Percentiles rank a stretch among this genome's conserved stretches.
Conservation (phyloP, 2,888 invertebrate genomes). For the Drosophila ustulata region DNA sequence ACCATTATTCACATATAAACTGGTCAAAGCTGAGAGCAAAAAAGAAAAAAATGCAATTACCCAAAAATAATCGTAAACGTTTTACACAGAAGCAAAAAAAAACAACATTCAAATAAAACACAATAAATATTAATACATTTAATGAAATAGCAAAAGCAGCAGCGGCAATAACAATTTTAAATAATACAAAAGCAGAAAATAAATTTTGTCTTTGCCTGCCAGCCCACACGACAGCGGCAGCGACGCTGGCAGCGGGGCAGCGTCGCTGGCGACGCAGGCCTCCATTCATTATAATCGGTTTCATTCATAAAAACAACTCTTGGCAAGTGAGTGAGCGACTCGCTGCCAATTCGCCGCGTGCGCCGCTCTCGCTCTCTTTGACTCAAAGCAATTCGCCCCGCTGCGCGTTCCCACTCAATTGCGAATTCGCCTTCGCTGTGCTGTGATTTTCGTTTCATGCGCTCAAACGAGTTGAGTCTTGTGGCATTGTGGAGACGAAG, state of each 20-base stretch:
- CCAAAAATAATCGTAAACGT: conserved; percentile 33
- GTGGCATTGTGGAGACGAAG: conserved; percentile 62
- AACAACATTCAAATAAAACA: conserved; percentile 11
- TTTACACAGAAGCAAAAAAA: conserved; percentile 14
- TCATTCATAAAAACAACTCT: conserved; percentile 83
- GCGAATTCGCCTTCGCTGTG: conserved; percentile 24
- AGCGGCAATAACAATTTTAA: conserved; percentile 42
- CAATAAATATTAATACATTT: conserved; percentile 40
- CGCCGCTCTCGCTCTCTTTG: conserved; percentile 37
- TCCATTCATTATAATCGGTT: conserved; percentile 83
- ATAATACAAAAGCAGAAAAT: conserved; percentile 38
- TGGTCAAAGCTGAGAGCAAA: conserved; percentile 4
- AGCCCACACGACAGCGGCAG: conserved; percentile 44
- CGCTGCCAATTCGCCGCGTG: conserved; percentile 46
- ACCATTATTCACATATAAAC: conserved; percentile 27
- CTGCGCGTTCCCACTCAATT: conserved; percentile 12
- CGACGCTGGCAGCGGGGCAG: conserved; percentile 55
- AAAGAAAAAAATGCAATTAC: conserved; percentile 26
- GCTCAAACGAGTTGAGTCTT: conserved; percentile 54
- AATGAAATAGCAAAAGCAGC: conserved; percentile 49
- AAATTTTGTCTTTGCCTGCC: conserved; percentile 45
- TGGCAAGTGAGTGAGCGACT: conserved; percentile 48
- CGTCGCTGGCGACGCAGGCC: conserved; percentile 56
- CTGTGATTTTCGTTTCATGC: conserved; percentile 30
- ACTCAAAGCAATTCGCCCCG: conserved; percentile 52